These are phyloP conservation scores for Meliscaeva auricollis DNA, from an alignment of 2,888 invertebrate species.

Conservation along the genomic window DNA sequence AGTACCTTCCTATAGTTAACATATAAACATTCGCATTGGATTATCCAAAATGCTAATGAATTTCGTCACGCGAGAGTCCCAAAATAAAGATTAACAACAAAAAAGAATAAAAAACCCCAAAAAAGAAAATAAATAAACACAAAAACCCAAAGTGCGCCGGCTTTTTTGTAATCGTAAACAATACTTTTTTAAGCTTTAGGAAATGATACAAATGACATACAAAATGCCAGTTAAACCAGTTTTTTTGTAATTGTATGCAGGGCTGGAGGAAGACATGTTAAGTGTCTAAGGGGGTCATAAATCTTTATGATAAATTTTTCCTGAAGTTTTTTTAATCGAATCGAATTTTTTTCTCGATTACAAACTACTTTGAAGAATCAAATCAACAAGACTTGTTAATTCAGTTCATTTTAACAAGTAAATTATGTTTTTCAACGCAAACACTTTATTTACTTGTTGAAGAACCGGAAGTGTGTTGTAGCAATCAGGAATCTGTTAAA, in stretches of 20 bases:
- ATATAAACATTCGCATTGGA: conserved; percentile 18
- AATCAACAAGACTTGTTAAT: too few species aligned
- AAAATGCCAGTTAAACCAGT: conserved; percentile 55
- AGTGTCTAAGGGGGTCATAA: not conserved
- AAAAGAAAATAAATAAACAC: not conserved
- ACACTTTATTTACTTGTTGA: too few species aligned
- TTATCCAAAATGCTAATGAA: conserved; percentile 32
- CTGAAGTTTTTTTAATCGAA: too few species aligned
- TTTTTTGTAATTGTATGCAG: not conserved
- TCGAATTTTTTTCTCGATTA: too few species aligned
- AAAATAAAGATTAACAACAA: not conserved
- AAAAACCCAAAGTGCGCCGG: conserved; percentile 21
- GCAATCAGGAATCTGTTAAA: too few species aligned
- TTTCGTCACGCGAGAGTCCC: conserved; percentile 27
- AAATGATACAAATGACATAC: not conserved
- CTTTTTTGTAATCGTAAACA: conserved; percentile 13
- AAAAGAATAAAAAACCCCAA: not conserved
- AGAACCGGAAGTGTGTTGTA: too few species aligned
- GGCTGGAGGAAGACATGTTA: not conserved
- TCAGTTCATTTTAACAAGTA: too few species aligned
- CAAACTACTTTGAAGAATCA: too few species aligned
- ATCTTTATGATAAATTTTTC: not conserved
- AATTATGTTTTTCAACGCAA: too few species aligned
- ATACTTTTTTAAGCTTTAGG: not conserved
- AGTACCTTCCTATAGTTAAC: not conserved